Conservation (phyloP, 2,888 invertebrate genomes). For the Kuschelorhynchus macadamiae region DNA sequence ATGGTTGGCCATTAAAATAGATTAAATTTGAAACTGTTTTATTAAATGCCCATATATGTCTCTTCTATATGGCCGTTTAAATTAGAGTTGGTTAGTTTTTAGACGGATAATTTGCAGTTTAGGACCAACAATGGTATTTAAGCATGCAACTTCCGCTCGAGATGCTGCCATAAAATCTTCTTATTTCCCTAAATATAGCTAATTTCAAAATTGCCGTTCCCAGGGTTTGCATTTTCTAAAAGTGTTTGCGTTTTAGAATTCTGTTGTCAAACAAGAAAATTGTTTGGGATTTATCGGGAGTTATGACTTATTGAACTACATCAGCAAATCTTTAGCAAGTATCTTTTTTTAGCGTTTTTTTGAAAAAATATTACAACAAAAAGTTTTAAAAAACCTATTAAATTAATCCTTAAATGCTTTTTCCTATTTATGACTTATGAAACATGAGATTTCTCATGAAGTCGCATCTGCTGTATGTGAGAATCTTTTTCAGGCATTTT, state of each 20-base stretch:
- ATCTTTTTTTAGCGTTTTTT: too few relatives aligned
- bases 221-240: slow-evolving; percentile 9
- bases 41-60: slow-evolving; percentile 60
- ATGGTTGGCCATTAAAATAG: slow-evolving; percentile 68
- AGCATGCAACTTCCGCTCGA: slow-evolving; percentile 38
- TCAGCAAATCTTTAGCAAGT: too few relatives aligned
- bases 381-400: not conserved
- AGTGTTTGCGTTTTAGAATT: not conserved
- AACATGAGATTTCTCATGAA: too few relatives aligned
- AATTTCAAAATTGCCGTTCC: slow-evolving; percentile 32
- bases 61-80: slow-evolving; percentile 41
- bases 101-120: slow-evolving; percentile 46
- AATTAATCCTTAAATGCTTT: too few relatives aligned
- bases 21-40: slow-evolving; percentile 65
- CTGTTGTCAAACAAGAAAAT: not conserved
- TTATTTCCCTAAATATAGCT: slow-evolving; percentile 41
- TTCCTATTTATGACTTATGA: too few relatives aligned
- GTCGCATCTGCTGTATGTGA: too few relatives aligned
- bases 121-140: slow-evolving; percentile 40
- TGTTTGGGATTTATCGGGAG: not conserved
- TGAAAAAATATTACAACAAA: too few relatives aligned
- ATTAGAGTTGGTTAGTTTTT: slow-evolving; percentile 46
- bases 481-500: too few relatives aligned
- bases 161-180: slow-evolving; percentile 35
- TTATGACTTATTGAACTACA: too few relatives aligned